These are phyloP conservation scores for Pygoscelis adeliae DNA, from an alignment of 2,113 vertebrate genomes.

Conservation along the genomic window DNA sequence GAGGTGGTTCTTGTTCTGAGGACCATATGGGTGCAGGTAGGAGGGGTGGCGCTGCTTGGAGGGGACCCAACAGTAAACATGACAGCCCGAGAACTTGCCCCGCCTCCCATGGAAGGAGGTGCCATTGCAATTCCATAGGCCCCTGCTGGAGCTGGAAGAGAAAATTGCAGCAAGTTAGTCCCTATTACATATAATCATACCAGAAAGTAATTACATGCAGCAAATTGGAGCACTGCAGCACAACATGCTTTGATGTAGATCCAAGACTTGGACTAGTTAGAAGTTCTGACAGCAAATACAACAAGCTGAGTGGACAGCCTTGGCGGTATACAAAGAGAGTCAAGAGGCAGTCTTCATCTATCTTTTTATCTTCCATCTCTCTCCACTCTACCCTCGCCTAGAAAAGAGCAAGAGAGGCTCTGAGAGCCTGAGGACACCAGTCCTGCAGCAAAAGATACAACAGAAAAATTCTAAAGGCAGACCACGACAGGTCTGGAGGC, in stretches of 20 bases:
- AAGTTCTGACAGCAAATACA: background rate
- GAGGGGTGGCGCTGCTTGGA: conserved; percentile 87
- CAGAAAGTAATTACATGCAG: background rate
- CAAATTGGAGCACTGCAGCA: background rate
- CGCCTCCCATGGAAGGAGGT: conserved; percentile 65
- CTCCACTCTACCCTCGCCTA: background rate
- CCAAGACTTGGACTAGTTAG: background rate
- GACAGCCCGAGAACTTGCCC: conserved; percentile 83
- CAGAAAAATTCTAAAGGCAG: background rate
- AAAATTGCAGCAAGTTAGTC: background rate
- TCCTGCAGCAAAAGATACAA: background rate
- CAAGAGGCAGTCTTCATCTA: background rate
- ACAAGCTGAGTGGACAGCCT: background rate
- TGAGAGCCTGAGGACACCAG: background rate
- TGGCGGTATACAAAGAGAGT: background rate
- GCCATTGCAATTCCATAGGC: conserved; percentile 70
- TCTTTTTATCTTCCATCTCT: background rate
- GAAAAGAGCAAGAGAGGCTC: background rate
- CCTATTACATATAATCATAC: background rate
- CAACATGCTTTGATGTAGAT: background rate
- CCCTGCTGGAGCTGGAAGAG: conserved; percentile 82
- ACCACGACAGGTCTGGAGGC: background rate
- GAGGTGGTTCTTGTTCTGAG: conserved; percentile 90
- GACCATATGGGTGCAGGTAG: conserved; percentile 88
- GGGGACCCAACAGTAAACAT: conserved; percentile 97